phyloP scores from a whole-genome alignment of 2,797 vertebrate genomes.

The Gadopsis bispinosus region DNA sequence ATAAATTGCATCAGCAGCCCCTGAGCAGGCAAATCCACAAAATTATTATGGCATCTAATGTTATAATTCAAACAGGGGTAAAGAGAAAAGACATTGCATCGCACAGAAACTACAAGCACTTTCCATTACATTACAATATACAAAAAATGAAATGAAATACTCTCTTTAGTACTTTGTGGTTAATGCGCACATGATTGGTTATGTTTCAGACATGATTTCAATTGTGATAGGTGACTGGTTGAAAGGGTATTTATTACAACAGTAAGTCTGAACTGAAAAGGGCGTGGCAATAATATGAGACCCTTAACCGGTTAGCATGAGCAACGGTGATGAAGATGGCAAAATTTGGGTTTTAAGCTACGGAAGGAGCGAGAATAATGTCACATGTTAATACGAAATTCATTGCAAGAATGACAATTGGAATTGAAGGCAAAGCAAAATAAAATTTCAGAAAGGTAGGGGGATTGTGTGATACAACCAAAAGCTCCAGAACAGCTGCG shows the following conservation, averaged over 20 bases:
- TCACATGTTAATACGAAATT: background rate
- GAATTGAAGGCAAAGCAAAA: background rate
- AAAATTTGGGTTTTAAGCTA: background rate
- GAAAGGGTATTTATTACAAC: background rate
- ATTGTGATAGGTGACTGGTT: background rate
- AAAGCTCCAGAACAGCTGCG: background rate
- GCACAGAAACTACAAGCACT: too few relatives aligned
- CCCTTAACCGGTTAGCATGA: background rate
- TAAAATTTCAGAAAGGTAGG: background rate
- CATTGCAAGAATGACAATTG: too few relatives aligned
- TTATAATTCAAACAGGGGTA: too few relatives aligned
- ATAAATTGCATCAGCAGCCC: background rate
- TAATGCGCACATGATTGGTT: background rate
- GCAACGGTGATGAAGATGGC: background rate
- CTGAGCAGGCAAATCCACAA: too few relatives aligned
- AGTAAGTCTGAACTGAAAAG: constrained; percentile 3
- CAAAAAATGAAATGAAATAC: background rate
- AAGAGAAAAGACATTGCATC: too few relatives aligned
- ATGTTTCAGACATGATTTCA: too few relatives aligned
- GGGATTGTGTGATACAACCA: background rate
- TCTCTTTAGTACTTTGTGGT: background rate
- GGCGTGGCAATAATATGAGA: constrained; percentile 23
- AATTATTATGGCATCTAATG: too few relatives aligned
- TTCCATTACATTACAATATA: background rate
- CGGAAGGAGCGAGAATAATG: background rate